These are phyloP conservation scores for Apostichopus parvimensis DNA, from an alignment of 35 echinoderm and acorn worm genomes.

Conservation along the genomic window DNA sequence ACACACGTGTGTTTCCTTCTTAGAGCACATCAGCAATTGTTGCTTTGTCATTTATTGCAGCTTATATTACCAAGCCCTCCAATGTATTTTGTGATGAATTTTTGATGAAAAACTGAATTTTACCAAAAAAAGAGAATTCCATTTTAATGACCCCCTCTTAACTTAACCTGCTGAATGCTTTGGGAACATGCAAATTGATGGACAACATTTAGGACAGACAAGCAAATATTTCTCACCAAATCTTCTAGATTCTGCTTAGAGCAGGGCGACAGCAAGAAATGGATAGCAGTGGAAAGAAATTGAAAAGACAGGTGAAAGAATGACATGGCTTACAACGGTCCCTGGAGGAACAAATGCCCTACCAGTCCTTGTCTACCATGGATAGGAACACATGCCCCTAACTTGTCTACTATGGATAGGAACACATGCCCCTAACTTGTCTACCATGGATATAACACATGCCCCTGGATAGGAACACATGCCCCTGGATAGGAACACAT, in stretches of 20 bases:
- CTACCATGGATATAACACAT: background rate
- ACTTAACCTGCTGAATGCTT: background rate
- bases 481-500: too few species aligned
- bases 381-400: background rate
- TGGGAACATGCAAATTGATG: conserved; percentile 1
- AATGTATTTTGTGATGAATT: too few species aligned
- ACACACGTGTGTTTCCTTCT: too few species aligned
- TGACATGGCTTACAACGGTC: background rate
- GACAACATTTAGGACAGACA: conserved; percentile 23
- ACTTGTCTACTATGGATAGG: background rate
- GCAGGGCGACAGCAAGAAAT: conserved; percentile 31
- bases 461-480: too few species aligned
- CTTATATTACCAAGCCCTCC: too few species aligned
- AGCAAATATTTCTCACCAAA: conserved; percentile 43
- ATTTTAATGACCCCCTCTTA: too few species aligned
- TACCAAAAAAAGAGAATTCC: too few species aligned
- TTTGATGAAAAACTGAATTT: too few species aligned
- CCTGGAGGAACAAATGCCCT: background rate
- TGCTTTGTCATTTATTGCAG: too few species aligned
- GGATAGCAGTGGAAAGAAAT: conserved; percentile 47
- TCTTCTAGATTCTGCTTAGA: conserved; percentile 44
- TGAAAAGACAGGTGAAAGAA: conserved; percentile 45
- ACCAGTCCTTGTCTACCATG: background rate
- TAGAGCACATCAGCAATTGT: too few species aligned
- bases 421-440: background rate